Percentiles rank a stretch among this genome's conserved stretches.
phyloP scores from a whole-genome alignment of 2,797 vertebrate species.

The Glossophaga mutica region DNA sequence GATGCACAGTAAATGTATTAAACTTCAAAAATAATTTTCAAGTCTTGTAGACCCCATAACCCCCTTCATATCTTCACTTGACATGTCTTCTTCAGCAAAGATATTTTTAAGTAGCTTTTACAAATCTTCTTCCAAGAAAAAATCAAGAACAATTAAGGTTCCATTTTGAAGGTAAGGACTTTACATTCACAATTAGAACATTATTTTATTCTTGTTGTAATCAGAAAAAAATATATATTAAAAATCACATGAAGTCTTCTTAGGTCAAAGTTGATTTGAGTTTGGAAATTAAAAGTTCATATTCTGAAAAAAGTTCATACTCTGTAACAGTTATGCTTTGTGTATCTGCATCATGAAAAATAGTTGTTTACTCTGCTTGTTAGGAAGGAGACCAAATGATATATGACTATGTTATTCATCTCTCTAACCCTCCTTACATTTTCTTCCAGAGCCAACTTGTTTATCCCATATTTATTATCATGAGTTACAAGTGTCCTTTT shows the following conservation, averaged over 20 bases:
- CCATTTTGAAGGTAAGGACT: background rate
- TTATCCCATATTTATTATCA: background rate
- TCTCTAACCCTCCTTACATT: background rate
- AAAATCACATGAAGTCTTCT: constrained; percentile 26
- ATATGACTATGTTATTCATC: too few relatives aligned
- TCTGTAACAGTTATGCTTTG: background rate
- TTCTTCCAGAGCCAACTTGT: background rate
- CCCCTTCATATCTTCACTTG: constrained; percentile 15
- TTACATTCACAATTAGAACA: background rate
- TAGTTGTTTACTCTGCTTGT: background rate
- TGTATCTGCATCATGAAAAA: background rate
- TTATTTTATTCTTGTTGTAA: background rate
- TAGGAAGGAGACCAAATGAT: background rate
- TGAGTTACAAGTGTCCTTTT: background rate
- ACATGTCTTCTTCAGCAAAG: background rate
- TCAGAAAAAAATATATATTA: background rate
- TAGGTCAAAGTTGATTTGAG: constrained; percentile 7
- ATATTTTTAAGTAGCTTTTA: constrained; percentile 32
- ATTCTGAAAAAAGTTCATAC: background rate
- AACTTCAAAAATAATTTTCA: constrained; percentile 39
- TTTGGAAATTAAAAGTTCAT: constrained; percentile 17
- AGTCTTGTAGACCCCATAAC: background rate
- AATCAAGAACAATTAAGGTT: constrained; percentile 10
- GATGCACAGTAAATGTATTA: background rate
- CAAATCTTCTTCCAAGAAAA: constrained; percentile 31